Evolutionary conservation across 2,888 invertebrate genomes (phyloP).

Genomic region (Chalcis sispes): DNA sequence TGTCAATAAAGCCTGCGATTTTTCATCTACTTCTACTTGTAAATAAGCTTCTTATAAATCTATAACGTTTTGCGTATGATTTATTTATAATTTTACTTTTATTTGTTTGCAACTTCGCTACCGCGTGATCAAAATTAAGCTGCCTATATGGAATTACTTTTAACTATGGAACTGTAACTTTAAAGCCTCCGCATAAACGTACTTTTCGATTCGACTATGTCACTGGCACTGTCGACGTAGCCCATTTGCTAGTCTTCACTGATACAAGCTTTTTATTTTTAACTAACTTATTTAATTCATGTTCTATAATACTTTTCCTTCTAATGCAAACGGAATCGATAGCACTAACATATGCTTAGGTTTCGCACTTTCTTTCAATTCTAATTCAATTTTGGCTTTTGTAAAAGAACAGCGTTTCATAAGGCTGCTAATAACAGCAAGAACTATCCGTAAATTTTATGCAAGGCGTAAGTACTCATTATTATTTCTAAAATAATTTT

Average conservation of each 20-base stretch:
- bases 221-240: slow-evolving; percentile 67
- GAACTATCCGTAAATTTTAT: no score
- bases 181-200: slow-evolving; percentile 63
- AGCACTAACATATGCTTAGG: slow-evolving; percentile 36
- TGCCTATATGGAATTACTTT: slow-evolving; percentile 63
- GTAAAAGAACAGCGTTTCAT: no score
- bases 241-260: slow-evolving; percentile 65
- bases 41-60: slow-evolving; percentile 55
- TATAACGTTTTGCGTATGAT: slow-evolving; percentile 62
- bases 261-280: background rate
- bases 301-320: slow-evolving; percentile 36
- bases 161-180: slow-evolving; percentile 61
- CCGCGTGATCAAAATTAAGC: slow-evolving; percentile 60
- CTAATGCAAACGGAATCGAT: slow-evolving; percentile 39
- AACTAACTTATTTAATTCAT: slow-evolving; percentile 31
- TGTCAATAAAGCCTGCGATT: no score
- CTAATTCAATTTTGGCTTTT: slow-evolving; percentile 30
- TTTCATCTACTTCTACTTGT: slow-evolving; percentile 49
- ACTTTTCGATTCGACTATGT: slow-evolving; percentile 62
- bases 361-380: slow-evolving; percentile 40
- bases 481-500: no score
- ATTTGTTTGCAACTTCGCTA: slow-evolving; percentile 61
- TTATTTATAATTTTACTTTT: slow-evolving; percentile 16
- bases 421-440: no score
- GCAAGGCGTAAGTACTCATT: no score